Evolutionary conservation across 2,888 invertebrate genomes (phyloP).

Genomic region (Ochlodes sylvanus): DNA sequence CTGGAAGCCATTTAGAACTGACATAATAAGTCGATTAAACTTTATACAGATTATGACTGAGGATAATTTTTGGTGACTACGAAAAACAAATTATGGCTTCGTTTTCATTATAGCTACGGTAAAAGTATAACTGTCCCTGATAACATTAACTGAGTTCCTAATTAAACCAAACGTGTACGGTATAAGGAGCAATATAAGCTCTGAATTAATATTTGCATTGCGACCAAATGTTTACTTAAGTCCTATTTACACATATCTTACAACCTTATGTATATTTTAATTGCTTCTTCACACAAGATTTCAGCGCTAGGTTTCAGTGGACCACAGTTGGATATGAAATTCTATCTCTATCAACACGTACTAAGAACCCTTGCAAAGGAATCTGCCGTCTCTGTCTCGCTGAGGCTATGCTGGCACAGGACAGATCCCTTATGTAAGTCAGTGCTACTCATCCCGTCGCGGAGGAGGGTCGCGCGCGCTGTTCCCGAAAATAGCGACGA

Average conservation of each 20-base stretch:
- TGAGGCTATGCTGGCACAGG: slow-evolving; percentile 69
- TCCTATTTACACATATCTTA: slow-evolving; percentile 60
- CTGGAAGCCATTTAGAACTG: not conserved
- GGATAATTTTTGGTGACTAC: not conserved
- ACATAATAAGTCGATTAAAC: not conserved
- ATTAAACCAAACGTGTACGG: slow-evolving; percentile 23
- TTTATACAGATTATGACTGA: not conserved
- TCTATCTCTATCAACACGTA: slow-evolving; percentile 68
- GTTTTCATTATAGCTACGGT: not conserved
- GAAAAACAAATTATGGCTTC: not conserved
- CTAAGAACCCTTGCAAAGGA: slow-evolving; percentile 69
- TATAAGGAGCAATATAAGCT: slow-evolving; percentile 19
- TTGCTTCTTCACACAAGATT: slow-evolving; percentile 80
- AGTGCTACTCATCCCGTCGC: slow-evolving; percentile 64
- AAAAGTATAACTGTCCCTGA: not conserved
- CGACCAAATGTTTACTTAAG: slow-evolving; percentile 67
- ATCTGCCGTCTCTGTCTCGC: slow-evolving; percentile 69
- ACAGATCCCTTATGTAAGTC: slow-evolving; percentile 82
- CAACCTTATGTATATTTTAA: slow-evolving; percentile 79
- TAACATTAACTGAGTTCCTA: slow-evolving; percentile 15
- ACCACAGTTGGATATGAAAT: slow-evolving; percentile 66
- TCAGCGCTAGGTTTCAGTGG: slow-evolving; percentile 63
- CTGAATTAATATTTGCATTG: slow-evolving; percentile 51
- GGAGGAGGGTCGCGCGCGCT: slow-evolving; percentile 58
- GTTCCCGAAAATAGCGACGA: slow-evolving; percentile 49